A percentile compares a stretch with the other conserved stretches of the same genome.
Conservation (phyloP, 2,888 invertebrate genomes). For the Rhodophaea formosa region DNA sequence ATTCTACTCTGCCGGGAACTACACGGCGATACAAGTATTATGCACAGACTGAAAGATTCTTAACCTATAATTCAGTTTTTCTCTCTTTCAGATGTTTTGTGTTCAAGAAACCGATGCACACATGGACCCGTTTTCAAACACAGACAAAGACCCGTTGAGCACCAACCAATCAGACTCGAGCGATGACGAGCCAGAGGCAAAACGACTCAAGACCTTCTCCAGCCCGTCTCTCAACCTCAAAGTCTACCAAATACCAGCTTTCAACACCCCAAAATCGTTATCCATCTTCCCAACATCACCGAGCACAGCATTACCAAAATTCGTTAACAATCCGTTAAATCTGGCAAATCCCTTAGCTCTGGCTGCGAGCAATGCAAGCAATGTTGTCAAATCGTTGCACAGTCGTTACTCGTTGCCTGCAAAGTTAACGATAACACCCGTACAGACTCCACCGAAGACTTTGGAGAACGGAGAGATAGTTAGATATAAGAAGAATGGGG, state of each 20-base stretch:
- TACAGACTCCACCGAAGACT: slow-evolving; percentile 41
- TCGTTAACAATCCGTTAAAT: slow-evolving; percentile 70
- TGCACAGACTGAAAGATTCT: too few relatives aligned
- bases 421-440: slow-evolving; percentile 64
- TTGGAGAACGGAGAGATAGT: slow-evolving; percentile 53
- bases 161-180: slow-evolving; percentile 56
- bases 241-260: slow-evolving; percentile 71
- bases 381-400: slow-evolving; percentile 61
- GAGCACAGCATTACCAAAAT: slow-evolving; percentile 54
- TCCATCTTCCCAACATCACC: slow-evolving; percentile 58
- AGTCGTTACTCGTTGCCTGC: slow-evolving; percentile 63
- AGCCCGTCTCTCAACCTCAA: slow-evolving; percentile 61
- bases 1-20: too few relatives aligned
- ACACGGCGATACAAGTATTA: too few relatives aligned
- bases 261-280: slow-evolving; percentile 57
- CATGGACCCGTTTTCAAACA: slow-evolving; percentile 52
- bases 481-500: slow-evolving; percentile 73
- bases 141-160: slow-evolving; percentile 48
- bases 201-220: slow-evolving; percentile 55
- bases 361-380: slow-evolving; percentile 49
- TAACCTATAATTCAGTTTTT: background rate
- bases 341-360: slow-evolving; percentile 65
- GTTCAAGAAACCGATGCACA: slow-evolving; percentile 66
- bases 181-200: slow-evolving; percentile 63
- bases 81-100: slow-evolving; percentile 68